Evolutionary conservation across 2,797 vertebrate genomes (phyloP).

Genomic region (Ceyx erithaca): DNA sequence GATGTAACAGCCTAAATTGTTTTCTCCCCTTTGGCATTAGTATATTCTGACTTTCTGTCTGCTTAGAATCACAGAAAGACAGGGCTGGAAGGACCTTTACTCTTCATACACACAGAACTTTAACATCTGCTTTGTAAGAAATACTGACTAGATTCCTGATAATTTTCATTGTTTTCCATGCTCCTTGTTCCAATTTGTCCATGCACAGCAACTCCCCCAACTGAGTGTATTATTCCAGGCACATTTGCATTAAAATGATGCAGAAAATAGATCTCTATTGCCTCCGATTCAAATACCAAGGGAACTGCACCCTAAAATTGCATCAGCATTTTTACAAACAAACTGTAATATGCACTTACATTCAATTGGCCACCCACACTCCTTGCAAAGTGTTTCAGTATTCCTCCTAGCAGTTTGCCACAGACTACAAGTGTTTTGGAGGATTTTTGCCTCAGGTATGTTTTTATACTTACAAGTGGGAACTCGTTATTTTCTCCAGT

Average conservation of each 20-base stretch:
- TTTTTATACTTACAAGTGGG: background rate
- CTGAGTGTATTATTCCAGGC: background rate
- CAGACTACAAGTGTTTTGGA: conserved; percentile 19
- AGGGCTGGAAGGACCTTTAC: background rate
- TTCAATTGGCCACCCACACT: conserved; percentile 38
- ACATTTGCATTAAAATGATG: conserved; percentile 46
- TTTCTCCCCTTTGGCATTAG: background rate
- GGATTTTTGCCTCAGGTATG: conserved; percentile 44
- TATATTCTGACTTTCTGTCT: background rate
- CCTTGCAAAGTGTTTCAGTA: background rate
- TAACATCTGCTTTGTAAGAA: background rate
- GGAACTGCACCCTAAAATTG: conserved; percentile 42
- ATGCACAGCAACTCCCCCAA: background rate
- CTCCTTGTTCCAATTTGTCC: background rate
- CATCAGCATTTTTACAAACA: conserved; percentile 31
- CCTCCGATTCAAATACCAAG: conserved; percentile 33
- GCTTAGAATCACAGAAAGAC: background rate
- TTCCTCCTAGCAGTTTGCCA: background rate
- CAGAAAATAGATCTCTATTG: conserved; percentile 36
- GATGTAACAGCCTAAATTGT: background rate
- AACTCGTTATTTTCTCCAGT: background rate
- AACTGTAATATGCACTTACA: conserved; percentile 23
- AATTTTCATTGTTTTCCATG: background rate
- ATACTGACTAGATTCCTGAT: background rate
- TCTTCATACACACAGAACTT: background rate